These are phyloP conservation scores for Hyposoter didymator DNA, from an alignment of 2,888 invertebrate species.

Conservation along the genomic window DNA sequence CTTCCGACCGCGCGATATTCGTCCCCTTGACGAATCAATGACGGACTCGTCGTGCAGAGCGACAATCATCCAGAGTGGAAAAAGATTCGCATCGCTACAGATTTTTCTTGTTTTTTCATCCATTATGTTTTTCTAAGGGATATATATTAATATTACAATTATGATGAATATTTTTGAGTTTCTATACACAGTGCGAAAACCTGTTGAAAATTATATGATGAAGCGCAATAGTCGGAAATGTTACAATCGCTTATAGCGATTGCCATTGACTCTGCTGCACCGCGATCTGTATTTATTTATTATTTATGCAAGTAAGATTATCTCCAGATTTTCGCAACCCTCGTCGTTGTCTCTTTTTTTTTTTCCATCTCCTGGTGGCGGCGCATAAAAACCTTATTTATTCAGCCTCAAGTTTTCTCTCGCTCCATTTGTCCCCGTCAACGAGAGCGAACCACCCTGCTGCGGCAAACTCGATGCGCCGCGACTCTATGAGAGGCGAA, in stretches of 20 bases:
- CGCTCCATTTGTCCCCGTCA: constrained; percentile 16
- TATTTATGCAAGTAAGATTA: constrained; percentile 55
- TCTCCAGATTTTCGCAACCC: neutral
- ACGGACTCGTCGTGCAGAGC: neutral
- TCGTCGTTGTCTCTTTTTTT: neutral
- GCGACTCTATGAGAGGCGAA: no score
- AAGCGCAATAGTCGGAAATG: no score
- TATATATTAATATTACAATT: constrained; percentile 26
- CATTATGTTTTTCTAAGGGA: constrained; percentile 26
- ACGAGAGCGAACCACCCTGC: no score
- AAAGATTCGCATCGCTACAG: constrained; percentile 40
- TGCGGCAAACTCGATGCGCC: no score
- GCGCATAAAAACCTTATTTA: constrained; percentile 59
- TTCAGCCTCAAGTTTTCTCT: constrained; percentile 50
- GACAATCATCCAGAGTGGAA: neutral
- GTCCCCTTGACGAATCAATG: neutral
- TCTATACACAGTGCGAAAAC: no score
- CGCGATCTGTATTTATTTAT: constrained; percentile 61
- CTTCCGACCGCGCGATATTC: no score
- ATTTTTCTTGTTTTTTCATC: constrained; percentile 53
- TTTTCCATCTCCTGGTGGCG: neutral
- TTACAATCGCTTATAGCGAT: neutral
- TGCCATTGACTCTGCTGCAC: constrained; percentile 21
- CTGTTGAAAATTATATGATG: no score
- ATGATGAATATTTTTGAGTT: constrained; percentile 44